Percentiles rank a stretch among this genome's conserved stretches.
Conservation (phyloP, 23 tunicate genomes). For the Aplidium turbinatum region DNA sequence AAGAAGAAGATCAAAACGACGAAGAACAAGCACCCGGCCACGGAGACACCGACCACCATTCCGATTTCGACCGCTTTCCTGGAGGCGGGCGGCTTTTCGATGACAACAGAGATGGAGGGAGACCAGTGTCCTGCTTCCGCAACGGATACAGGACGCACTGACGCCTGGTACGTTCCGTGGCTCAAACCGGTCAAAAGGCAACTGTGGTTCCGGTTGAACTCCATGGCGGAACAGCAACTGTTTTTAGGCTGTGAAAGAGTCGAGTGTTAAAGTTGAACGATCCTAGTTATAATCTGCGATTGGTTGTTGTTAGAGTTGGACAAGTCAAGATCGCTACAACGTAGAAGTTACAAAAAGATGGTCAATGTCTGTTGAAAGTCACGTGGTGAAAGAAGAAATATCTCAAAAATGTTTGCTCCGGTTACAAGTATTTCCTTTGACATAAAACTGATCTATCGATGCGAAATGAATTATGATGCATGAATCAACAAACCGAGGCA, state of each 20-base stretch:
- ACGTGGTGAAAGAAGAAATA: too few relatives aligned
- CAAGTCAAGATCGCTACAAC: too few relatives aligned
- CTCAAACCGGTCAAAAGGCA: conserved; percentile 10
- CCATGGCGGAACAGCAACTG: conserved; percentile 26
- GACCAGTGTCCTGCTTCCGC: conserved; percentile 58
- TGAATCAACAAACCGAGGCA: too few relatives aligned
- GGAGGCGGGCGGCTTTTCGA: conserved; percentile 9
- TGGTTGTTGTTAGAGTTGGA: too few relatives aligned
- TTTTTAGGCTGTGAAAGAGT: background rate
- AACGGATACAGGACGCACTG: conserved; percentile 42
- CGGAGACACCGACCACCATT: conserved; percentile 8
- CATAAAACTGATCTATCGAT: too few relatives aligned
- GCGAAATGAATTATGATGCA: too few relatives aligned
- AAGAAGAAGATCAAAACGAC: background rate
- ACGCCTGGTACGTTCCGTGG: conserved; percentile 45
- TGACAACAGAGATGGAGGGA: background rate
- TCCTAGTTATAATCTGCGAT: too few relatives aligned
- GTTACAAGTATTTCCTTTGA: too few relatives aligned
- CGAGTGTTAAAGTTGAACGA: background rate
- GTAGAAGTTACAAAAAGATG: too few relatives aligned
- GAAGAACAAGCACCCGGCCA: background rate
- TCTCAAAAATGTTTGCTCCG: too few relatives aligned
- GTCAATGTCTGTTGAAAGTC: too few relatives aligned
- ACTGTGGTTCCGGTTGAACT: background rate
- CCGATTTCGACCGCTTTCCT: background rate